phyloP scores from a whole-genome alignment of 2,888 invertebrate genomes.

The Synanthedon myopaeformis region DNA sequence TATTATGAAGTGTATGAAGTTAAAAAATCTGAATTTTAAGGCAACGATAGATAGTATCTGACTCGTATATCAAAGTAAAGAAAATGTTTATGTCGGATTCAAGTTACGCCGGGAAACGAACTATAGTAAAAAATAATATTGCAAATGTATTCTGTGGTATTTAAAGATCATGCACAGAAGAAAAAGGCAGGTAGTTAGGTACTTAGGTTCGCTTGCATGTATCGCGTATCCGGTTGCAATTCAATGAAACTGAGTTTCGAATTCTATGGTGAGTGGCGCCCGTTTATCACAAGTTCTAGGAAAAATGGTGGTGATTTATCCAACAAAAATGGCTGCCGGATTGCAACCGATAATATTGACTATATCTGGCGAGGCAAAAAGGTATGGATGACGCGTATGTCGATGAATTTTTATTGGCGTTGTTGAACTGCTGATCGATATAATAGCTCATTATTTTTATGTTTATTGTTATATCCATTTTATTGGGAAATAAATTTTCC shows the following conservation, averaged over 20 bases:
- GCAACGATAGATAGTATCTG: too few relatives aligned
- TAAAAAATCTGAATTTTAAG: too few relatives aligned
- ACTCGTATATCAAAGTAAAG: too few relatives aligned
- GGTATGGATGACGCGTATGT: background rate
- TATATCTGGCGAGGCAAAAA: background rate
- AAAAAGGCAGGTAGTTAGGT: conserved; percentile 5
- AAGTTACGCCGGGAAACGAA: too few relatives aligned
- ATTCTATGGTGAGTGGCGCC: conserved; percentile 21
- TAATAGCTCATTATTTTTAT: background rate
- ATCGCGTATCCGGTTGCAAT: conserved; percentile 23
- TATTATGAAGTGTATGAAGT: too few relatives aligned
- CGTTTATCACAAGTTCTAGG: conserved; percentile 15
- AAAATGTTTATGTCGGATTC: too few relatives aligned
- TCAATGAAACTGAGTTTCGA: conserved; percentile 28
- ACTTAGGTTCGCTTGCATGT: conserved; percentile 8
- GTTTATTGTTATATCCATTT: background rate
- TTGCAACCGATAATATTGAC: conserved; percentile 5
- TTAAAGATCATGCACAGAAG: conserved; percentile 1
- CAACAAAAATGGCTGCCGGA: conserved; percentile 8
- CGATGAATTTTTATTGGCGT: background rate
- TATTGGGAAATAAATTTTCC: background rate
- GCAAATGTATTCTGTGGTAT: conserved; percentile 8
- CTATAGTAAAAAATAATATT: background rate
- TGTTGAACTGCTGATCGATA: background rate
- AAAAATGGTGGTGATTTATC: conserved; percentile 10